phyloP scores from a whole-genome alignment of 1,140 invertebrate genomes.

The Glossosoma conforme region DNA sequence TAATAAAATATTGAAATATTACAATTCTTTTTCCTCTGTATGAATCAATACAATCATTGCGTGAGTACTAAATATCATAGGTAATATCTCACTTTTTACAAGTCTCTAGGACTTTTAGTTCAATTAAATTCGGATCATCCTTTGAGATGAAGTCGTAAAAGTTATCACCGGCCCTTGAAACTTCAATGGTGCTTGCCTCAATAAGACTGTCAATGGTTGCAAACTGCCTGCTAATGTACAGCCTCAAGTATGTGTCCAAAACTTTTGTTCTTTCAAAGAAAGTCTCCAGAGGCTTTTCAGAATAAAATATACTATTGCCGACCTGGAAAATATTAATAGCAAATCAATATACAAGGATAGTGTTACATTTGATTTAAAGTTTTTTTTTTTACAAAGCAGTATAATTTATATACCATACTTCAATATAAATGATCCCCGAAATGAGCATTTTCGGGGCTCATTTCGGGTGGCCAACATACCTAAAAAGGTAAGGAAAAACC shows the following conservation, averaged over 20 bases:
- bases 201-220: background rate
- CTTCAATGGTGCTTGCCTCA: background rate
- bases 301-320: background rate
- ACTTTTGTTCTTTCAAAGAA: constrained; percentile 1
- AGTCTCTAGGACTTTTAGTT: background rate
- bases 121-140: background rate
- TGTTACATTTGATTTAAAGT: too few species aligned
- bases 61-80: too few species aligned
- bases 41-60: too few species aligned
- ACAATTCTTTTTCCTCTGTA: too few species aligned
- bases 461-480: too few species aligned
- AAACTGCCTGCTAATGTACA: background rate
- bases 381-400: too few species aligned
- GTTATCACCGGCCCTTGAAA: background rate
- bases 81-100: constrained; percentile 1
- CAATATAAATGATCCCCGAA: too few species aligned
- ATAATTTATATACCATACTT: too few species aligned
- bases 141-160: background rate
- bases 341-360: too few species aligned
- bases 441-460: too few species aligned
- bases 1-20: too few species aligned
- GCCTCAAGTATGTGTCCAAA: background rate
- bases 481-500: too few species aligned
- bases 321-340: background rate
- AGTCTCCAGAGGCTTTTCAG: background rate